A percentile compares a stretch with the other conserved stretches of the same genome.
phyloP scores from a whole-genome alignment of 2,888 invertebrate species.

The Chloromyia formosa region DNA sequence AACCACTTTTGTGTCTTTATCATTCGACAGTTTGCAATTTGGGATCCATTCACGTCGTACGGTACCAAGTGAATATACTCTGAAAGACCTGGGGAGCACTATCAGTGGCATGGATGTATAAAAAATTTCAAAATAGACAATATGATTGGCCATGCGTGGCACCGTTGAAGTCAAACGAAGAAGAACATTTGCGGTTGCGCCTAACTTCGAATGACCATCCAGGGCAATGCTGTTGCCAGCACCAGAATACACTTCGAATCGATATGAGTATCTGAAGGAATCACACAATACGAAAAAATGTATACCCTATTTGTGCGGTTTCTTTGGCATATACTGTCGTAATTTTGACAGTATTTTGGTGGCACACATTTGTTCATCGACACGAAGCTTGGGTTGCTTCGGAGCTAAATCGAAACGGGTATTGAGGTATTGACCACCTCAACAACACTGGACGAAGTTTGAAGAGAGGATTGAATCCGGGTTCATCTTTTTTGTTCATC shows the following conservation, averaged over 20 bases:
- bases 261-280: background rate
- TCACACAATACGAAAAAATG: constrained; percentile 11
- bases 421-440: too few species aligned
- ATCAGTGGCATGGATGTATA: background rate
- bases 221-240: background rate
- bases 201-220: background rate
- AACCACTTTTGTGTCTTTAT: constrained; percentile 9
- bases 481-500: too few species aligned
- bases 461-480: too few species aligned
- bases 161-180: constrained; percentile 8
- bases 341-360: too few species aligned
- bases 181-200: background rate
- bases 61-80: constrained; percentile 7
- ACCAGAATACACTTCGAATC: background rate
- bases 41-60: background rate
- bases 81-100: background rate
- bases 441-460: too few species aligned
- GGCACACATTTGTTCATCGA: too few species aligned
- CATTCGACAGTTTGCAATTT: background rate
- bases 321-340: background rate
- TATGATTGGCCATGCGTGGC: background rate
- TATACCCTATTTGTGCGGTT: background rate
- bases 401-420: too few species aligned
- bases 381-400: too few species aligned
- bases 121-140: constrained; percentile 14